These are phyloP conservation scores for Nothocercus julius DNA, from an alignment of 2,113 vertebrate species.

Conservation along the genomic window DNA sequence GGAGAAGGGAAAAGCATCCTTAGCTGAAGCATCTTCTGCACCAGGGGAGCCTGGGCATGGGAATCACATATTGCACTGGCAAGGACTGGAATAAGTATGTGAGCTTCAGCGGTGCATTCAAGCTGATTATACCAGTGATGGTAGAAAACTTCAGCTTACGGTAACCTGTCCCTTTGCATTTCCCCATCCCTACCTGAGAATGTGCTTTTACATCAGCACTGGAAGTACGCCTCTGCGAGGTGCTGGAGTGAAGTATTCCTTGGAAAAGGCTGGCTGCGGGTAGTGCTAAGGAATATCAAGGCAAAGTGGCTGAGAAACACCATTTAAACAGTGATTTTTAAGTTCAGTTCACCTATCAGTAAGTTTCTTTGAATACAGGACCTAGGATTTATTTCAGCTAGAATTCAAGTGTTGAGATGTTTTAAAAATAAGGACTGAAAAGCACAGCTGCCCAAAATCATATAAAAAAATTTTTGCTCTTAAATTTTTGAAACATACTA, in stretches of 20 bases:
- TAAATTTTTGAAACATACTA: background rate
- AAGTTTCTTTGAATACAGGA: background rate
- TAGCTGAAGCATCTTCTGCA: background rate
- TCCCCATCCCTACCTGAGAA: background rate
- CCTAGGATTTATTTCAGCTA: constrained; percentile 43
- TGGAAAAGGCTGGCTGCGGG: background rate
- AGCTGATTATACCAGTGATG: background rate
- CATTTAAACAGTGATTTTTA: constrained; percentile 21
- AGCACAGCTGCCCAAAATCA: background rate
- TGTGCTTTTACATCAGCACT: background rate
- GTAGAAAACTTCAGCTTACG: background rate
- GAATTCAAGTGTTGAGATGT: background rate
- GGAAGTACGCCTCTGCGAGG: background rate
- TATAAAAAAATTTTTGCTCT: background rate
- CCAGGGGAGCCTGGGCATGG: no score
- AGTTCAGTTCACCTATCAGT: constrained; percentile 35
- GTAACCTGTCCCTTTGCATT: rapidly evolving
- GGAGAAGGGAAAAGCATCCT: background rate
- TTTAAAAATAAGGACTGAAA: background rate
- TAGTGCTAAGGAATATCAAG: rapidly evolving
- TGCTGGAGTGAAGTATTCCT: background rate
- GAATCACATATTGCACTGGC: no score
- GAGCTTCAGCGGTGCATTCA: no score
- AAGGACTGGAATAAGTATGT: background rate
- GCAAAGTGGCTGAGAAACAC: background rate